Evolutionary conservation across 2,888 invertebrate genomes (phyloP), one percentile per base, ranked within the genome.

Genomic region (Thera britannica): DNA sequence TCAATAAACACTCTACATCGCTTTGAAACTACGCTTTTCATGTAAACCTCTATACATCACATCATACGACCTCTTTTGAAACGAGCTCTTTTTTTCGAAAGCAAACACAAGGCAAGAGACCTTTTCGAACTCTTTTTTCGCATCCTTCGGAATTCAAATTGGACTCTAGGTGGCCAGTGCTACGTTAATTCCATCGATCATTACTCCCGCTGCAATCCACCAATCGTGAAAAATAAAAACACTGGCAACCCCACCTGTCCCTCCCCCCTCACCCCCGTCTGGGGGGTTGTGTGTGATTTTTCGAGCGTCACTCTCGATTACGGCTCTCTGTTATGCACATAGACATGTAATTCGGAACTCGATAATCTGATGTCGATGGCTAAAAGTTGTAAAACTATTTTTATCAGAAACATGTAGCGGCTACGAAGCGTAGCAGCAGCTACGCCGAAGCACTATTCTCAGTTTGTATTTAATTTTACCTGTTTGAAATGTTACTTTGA

Each of bases 131-230:
- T 48, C 46, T 66, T 66, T 62, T 69, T 65, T 60, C 36, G 55
- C 36, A 61, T 38, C 62, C 60, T 65, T 83, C 82, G 83, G 84
- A 83, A 85, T 86, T 86, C 82, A 85, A 86, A 87, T 84, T 80
- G 79, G 76, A 80, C 74, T 79, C 79, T 85, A 81, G 85, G 84
- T 87, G 88, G 89, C 85, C 87, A 87, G 88, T 83, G 81, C 79
- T 79, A 88, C 90, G 88, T 90, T 93, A 92, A 92, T 92, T 90
- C 92, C 90, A 93, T 93, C 92, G 93, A 93, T 93, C 93, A 92
- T 93, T 92, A 91, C 92, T 89, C 86, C 83, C 85, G 87, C 85
- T 92, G 93, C 92, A 92, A 92, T 91, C 92, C 92, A 89, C 92
- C 93, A 92, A 92, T 92, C 91, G 90, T 82, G 90, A 88, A 92